Conservation (phyloP, 2,113 vertebrate genomes). For the Capra hircus region DNA sequence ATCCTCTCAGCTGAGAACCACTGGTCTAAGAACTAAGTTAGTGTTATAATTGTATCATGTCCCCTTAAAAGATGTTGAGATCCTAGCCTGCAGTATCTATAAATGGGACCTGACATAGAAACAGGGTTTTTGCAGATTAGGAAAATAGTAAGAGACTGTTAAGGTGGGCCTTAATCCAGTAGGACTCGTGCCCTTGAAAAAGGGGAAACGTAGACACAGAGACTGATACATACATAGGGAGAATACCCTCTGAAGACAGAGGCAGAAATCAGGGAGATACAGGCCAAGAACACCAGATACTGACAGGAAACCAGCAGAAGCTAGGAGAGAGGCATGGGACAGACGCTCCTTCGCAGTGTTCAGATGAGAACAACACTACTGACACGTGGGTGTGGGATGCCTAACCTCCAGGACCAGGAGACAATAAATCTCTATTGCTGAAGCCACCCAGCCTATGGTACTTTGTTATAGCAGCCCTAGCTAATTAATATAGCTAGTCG, state of each 20-base stretch:
- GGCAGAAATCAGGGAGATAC: neutral
- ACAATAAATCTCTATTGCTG: neutral
- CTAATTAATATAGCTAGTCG: neutral
- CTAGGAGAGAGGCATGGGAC: neutral
- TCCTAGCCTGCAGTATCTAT: neutral
- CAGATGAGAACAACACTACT: neutral
- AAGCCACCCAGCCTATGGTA: neutral
- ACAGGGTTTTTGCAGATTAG: neutral
- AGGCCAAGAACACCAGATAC: neutral
- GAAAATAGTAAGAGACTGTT: neutral
- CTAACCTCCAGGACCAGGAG: neutral
- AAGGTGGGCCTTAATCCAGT: no score
- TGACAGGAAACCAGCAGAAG: neutral
- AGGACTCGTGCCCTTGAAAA: neutral
- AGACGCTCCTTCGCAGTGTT: neutral
- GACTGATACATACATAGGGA: no score
- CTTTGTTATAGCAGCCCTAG: neutral
- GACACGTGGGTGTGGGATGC: neutral
- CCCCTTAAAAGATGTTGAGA: neutral
- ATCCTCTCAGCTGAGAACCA: neutral
- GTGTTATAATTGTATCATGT: neutral
- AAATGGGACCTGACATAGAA: neutral
- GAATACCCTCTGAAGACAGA: neutral
- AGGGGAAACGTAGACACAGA: neutral
- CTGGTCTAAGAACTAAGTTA: neutral